Evolutionary conservation across 2,888 invertebrate species (phyloP).

Genomic region (Drosophila mercatorum): DNA sequence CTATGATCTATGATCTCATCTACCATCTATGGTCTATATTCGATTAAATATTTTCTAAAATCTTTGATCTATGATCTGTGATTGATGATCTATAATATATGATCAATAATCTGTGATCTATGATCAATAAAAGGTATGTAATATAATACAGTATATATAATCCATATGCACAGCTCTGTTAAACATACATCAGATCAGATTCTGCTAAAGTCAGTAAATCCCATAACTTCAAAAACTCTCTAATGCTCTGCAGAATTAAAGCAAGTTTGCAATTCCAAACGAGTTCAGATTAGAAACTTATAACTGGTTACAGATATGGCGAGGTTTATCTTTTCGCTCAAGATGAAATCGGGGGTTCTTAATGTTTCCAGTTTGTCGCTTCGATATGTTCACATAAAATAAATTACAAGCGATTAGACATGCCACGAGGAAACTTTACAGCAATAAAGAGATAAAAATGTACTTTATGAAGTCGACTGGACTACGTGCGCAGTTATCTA

Average conservation of each 20-base stretch:
- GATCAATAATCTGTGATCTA: neutral
- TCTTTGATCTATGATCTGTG: neutral
- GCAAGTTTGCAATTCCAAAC: neutral
- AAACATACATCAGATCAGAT: neutral
- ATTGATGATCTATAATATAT: neutral
- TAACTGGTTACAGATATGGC: neutral
- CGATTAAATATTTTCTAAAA: neutral
- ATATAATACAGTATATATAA: neutral
- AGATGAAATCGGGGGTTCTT: neutral
- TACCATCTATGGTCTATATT: neutral
- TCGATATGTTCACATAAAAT: slow-evolving; percentile 4
- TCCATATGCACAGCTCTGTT: too few relatives aligned
- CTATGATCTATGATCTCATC: neutral
- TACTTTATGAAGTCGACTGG: neutral
- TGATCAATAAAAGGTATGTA: neutral
- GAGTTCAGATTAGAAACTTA: neutral
- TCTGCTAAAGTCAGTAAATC: neutral
- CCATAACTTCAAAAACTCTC: neutral
- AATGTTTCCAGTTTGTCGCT: slow-evolving; percentile 1
- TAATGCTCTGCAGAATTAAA: neutral
- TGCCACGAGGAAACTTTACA: neutral
- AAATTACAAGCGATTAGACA: slow-evolving; percentile 6
- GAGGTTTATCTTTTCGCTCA: neutral
- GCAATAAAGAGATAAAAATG: neutral
- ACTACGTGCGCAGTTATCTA: neutral